A percentile compares a stretch with the other conserved stretches of the same genome.
phyloP scores from a whole-genome alignment of 1,140 invertebrate species.

The Nebria ingens region DNA sequence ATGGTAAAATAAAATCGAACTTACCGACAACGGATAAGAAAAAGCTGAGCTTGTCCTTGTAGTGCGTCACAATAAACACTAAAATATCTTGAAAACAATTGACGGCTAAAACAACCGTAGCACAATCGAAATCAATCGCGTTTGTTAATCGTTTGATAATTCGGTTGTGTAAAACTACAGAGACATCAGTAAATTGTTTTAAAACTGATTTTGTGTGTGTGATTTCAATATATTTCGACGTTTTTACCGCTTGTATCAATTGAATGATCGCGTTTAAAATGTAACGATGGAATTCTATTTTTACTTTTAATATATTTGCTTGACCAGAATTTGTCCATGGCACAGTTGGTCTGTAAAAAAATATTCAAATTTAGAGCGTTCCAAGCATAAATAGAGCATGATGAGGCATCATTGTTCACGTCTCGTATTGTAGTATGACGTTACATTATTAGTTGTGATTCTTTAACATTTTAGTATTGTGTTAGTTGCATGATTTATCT shows the following conservation, averaged over 20 bases:
- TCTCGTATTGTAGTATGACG: too few species aligned
- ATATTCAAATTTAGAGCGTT: too few species aligned
- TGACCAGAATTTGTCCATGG: constrained; percentile 34
- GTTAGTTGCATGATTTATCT: too few species aligned
- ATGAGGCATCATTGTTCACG: too few species aligned
- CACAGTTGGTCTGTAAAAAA: constrained; percentile 31
- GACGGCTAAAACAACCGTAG: constrained; percentile 33
- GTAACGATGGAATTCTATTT: constrained; percentile 37
- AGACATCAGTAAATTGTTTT: constrained; percentile 28
- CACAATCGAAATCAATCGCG: constrained; percentile 36
- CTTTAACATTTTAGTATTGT: too few species aligned
- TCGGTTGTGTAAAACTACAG: constrained; percentile 32
- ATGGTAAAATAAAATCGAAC: too few species aligned
- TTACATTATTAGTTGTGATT: too few species aligned
- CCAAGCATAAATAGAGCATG: too few species aligned
- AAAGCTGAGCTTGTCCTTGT: constrained; percentile 33
- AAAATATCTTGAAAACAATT: constrained; percentile 47
- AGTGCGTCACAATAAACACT: constrained; percentile 35
- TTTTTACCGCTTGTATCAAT: constrained; percentile 32
- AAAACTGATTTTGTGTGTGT: constrained; percentile 28
- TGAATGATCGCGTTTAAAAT: constrained; percentile 34
- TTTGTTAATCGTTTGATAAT: constrained; percentile 34
- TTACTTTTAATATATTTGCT: constrained; percentile 30
- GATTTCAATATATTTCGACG: constrained; percentile 26
- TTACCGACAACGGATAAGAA: constrained; percentile 40